Conservation (phyloP, 2,797 vertebrate genomes). For the Chaunax sp. region DNA sequence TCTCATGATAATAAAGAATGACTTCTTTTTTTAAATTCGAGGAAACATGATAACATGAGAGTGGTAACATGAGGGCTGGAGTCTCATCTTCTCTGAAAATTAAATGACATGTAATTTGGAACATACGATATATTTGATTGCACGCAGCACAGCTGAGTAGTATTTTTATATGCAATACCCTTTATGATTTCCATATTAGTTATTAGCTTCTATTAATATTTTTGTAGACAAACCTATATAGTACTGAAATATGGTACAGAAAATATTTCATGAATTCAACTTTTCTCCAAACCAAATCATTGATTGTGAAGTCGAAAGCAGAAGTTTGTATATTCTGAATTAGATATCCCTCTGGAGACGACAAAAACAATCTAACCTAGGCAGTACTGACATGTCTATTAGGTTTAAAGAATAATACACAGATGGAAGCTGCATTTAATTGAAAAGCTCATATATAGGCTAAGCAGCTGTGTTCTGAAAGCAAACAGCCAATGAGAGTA, state of each 20-base stretch:
- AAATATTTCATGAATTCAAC: not conserved
- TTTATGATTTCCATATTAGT: no score
- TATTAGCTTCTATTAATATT: not conserved
- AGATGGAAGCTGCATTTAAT: slow-evolving; percentile 54
- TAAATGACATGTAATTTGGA: no score
- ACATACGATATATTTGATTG: no score
- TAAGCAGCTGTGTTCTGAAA: slow-evolving; percentile 63
- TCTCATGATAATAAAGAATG: slow-evolving; percentile 5
- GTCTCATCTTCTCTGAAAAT: not conserved
- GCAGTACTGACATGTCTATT: slow-evolving; percentile 5
- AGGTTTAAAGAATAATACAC: slow-evolving; percentile 58
- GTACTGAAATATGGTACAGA: no score
- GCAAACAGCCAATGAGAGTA: slow-evolving; percentile 59
- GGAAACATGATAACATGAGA: not conserved
- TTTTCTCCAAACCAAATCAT: not conserved
- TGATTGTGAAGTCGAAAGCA: not conserved
- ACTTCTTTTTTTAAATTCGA: not conserved
- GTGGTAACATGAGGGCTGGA: not conserved
- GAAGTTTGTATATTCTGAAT: not conserved
- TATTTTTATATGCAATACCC: no score
- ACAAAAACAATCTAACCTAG: not conserved
- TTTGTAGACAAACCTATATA: no score
- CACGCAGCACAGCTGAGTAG: no score
- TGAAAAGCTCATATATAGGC: slow-evolving; percentile 65
- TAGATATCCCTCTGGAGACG: not conserved